Conservation (phyloP, 2,888 invertebrate genomes). For the Reticulitermes lucifugus region DNA sequence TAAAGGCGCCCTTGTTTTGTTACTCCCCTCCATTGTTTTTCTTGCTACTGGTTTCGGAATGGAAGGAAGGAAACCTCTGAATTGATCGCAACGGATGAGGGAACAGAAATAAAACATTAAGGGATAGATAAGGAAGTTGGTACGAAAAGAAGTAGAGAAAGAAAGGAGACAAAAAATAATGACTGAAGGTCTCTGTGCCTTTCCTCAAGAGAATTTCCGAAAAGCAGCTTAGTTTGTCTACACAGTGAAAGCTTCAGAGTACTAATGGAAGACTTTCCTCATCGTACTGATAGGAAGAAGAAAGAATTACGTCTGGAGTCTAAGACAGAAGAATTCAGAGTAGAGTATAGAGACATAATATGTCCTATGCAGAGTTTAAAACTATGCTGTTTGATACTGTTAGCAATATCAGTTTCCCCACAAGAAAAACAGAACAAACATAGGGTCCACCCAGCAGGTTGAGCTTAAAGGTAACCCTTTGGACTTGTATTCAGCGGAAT, state of each 20-base stretch:
- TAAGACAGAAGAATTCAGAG: not conserved
- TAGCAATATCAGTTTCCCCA: not conserved
- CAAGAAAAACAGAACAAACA: not conserved
- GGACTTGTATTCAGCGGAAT: too few species aligned
- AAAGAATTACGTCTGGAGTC: constrained; percentile 7
- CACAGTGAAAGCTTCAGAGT: constrained; percentile 6
- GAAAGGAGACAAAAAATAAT: not conserved
- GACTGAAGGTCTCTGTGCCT: not conserved
- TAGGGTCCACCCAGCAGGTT: not conserved
- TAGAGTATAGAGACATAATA: not conserved
- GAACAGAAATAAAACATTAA: not conserved
- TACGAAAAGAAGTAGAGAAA: not conserved
- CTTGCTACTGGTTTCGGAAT: constrained; percentile 9
- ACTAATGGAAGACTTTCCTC: constrained; percentile 2
- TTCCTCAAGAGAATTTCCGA: not conserved
- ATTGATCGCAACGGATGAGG: constrained; percentile 16
- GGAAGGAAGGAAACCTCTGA: constrained; percentile 4
- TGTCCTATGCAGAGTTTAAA: not conserved
- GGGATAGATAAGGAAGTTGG: not conserved
- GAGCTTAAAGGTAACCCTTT: too few species aligned
- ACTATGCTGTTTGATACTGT: not conserved
- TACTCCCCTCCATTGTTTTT: constrained; percentile 19
- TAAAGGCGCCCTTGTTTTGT: constrained; percentile 6
- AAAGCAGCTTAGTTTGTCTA: constrained; percentile 22
- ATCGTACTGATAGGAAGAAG: not conserved